phyloP scores from a whole-genome alignment of 2,888 invertebrate genomes.

The Pseudococcus viburni region DNA sequence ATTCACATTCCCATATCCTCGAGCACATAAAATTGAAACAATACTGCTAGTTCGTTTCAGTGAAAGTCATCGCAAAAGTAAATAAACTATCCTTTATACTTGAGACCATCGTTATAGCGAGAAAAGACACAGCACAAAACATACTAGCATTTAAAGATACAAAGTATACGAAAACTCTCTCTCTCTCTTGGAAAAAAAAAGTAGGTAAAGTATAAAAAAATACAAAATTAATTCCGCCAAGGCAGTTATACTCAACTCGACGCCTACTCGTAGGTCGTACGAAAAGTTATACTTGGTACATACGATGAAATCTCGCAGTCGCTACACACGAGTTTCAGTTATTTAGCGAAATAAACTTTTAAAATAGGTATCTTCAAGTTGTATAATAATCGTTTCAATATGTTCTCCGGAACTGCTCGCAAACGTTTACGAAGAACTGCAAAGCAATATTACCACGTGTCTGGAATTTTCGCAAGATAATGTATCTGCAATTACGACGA shows the following conservation, averaged over 20 bases:
- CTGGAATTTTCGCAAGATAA: constrained; percentile 22
- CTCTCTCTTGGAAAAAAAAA: no score
- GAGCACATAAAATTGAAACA: no score
- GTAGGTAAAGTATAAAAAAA: constrained; percentile 15
- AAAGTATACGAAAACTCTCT: no score
- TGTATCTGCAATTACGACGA: constrained; percentile 15
- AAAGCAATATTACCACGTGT: constrained; percentile 32
- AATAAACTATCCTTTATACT: background rate
- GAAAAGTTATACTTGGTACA: background rate
- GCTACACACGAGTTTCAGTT: constrained; percentile 24
- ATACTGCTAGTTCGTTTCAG: no score
- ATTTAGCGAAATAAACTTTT: constrained; percentile 23
- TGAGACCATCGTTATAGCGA: background rate
- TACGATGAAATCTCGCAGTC: background rate
- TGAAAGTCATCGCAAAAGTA: background rate
- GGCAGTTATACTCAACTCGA: constrained; percentile 19
- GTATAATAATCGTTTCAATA: constrained; percentile 36
- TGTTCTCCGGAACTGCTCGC: constrained; percentile 28
- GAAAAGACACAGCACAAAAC: background rate
- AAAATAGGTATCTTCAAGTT: constrained; percentile 32
- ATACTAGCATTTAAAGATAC: no score
- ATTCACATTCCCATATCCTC: no score
- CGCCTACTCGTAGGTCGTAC: background rate
- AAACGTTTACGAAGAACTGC: constrained; percentile 23
- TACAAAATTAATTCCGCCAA: background rate